phyloP scores from a whole-genome alignment of 2,888 invertebrate genomes.

The Acanthosepion pharaonis region DNA sequence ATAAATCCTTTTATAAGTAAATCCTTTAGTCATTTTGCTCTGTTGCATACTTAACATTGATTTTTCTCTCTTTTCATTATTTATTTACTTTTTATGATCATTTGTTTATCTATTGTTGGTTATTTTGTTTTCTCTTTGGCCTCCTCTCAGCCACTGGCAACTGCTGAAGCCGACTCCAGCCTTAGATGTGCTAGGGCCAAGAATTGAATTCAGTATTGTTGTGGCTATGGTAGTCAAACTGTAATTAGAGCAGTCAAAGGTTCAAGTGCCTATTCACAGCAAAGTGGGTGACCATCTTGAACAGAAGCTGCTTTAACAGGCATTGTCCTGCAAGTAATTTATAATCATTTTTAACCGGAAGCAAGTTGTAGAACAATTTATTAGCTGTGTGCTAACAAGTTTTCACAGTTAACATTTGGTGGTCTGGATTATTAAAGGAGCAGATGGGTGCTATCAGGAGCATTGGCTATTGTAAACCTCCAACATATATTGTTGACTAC shows the following conservation, averaged over 20 bases:
- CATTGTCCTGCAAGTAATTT: not conserved
- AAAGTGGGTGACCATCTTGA: not conserved
- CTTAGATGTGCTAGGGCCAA: not conserved
- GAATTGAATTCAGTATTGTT: not conserved
- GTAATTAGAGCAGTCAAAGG: slow-evolving; percentile 4
- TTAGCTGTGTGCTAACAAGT: not conserved
- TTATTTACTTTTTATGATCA: not conserved
- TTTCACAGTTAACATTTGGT: not conserved
- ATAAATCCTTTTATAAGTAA: not conserved
- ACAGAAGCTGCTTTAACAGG: no score
- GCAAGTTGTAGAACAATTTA: not conserved
- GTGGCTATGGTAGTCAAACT: not conserved
- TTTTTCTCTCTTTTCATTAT: not conserved
- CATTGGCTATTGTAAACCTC: not conserved
- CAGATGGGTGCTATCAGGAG: not conserved
- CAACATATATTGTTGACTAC: not conserved
- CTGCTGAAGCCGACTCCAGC: not conserved
- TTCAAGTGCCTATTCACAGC: not conserved
- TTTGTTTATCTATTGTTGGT: not conserved
- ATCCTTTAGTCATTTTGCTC: not conserved
- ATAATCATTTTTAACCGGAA: not conserved
- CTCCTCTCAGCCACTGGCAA: not conserved
- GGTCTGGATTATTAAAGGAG: not conserved
- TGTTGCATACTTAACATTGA: not conserved
- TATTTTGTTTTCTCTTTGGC: not conserved